These are phyloP conservation scores for Calyptomena viridis DNA, from an alignment of 2,113 vertebrate species.

Conservation along the genomic window DNA sequence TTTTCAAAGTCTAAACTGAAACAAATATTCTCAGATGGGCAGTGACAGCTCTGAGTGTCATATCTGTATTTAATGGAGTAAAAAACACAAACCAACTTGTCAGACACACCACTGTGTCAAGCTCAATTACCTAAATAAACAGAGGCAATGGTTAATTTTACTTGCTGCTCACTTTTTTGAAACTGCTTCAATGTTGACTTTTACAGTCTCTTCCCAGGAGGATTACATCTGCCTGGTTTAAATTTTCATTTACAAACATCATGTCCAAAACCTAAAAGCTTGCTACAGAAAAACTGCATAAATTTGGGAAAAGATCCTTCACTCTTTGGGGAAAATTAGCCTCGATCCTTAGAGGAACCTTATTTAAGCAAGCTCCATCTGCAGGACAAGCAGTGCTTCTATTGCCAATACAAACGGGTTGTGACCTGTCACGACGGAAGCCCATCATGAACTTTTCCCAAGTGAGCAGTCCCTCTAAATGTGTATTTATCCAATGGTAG, in stretches of 20 bases:
- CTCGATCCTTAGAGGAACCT: background rate
- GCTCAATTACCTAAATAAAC: constrained; percentile 43
- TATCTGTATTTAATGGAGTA: constrained; percentile 8
- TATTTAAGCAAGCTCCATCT: background rate
- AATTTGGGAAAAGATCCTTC: background rate
- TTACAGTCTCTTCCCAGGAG: background rate
- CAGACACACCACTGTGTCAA: constrained; percentile 24
- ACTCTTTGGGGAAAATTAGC: background rate
- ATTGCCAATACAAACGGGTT: background rate
- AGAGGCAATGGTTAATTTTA: constrained; percentile 32
- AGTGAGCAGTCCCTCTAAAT: background rate
- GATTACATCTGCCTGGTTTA: constrained; percentile 22
- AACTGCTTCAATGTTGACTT: background rate
- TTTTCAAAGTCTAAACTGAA: background rate
- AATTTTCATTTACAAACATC: constrained; percentile 18
- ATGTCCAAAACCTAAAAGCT: background rate
- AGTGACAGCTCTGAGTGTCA: background rate
- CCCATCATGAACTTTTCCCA: background rate
- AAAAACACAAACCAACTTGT: constrained; percentile 34
- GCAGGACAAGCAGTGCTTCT: background rate
- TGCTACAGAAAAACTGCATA: background rate
- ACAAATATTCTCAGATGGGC: background rate
- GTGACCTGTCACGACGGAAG: background rate
- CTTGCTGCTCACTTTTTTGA: background rate
- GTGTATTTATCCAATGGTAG: background rate